phyloP scores from a whole-genome alignment of 2,888 invertebrate species.

The Panzeria rudis region DNA sequence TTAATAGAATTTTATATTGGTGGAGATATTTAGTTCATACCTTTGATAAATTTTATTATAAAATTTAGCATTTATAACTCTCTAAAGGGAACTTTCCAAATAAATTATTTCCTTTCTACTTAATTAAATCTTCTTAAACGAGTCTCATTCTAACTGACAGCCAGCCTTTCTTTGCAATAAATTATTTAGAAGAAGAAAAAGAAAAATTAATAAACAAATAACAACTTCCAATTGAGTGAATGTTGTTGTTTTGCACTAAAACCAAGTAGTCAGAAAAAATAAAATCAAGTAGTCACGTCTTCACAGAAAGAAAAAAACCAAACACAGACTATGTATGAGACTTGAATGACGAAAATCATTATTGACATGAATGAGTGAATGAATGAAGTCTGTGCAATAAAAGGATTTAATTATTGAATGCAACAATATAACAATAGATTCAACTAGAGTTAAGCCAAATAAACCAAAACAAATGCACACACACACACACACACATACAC shows the following conservation, averaged over 20 bases:
- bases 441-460: slow-evolving; percentile 42
- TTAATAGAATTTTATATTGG: not conserved
- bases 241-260: slow-evolving; percentile 33
- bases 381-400: slow-evolving; percentile 67
- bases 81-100: slow-evolving; percentile 23
- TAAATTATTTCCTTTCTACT: slow-evolving; percentile 63
- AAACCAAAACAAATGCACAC: not conserved
- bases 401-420: slow-evolving; percentile 72
- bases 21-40: not conserved
- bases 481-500: not conserved
- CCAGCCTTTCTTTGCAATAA: slow-evolving; percentile 21
- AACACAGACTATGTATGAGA: slow-evolving; percentile 40
- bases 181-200: slow-evolving; percentile 16
- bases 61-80: not conserved
- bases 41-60: slow-evolving; percentile 1
- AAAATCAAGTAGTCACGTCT: slow-evolving; percentile 59
- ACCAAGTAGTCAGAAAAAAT: slow-evolving; percentile 12
- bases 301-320: slow-evolving; percentile 7
- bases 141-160: slow-evolving; percentile 37
- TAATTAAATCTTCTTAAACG: slow-evolving; percentile 57
- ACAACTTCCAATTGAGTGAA: slow-evolving; percentile 56
- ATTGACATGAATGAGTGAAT: slow-evolving; percentile 55
- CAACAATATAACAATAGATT: slow-evolving; percentile 65
- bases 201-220: slow-evolving; percentile 30
- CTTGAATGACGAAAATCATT: slow-evolving; percentile 61